Evolutionary conservation across 1,140 invertebrate genomes (phyloP), one percentile per base, ranked within the genome.

Genomic region (Conopomorpha cramerella): DNA sequence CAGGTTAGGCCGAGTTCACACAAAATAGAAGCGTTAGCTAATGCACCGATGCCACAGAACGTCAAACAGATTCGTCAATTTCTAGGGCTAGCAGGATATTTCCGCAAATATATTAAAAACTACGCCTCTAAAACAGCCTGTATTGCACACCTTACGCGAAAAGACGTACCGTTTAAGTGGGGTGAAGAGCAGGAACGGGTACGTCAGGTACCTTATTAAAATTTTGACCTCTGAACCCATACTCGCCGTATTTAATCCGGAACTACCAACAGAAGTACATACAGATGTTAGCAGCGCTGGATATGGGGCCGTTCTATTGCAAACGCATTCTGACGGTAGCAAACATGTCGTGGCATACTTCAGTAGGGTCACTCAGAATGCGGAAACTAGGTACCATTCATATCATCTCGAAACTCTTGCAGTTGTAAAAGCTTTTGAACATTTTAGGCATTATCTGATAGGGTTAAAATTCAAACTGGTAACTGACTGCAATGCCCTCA

Each of bases 401-500:
- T 58, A 41, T 32, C 55, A 65, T 38, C 35, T 62, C 11, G 55
- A 57, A 34, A 46, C 50, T 1, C 38, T 57, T 2, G 49, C 49
- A 1, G 50, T 64, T 6, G 33, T 62, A 15, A 26, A 34, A 13
- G 37, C 46, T 0, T 23, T 65, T 0, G 49, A 54, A 37, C 29
- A 37, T 11, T 67, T 63, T 18, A 43, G 55, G 18, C 35, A 51
- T n/a, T 60, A 54, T 23, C 23, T 64, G 16, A 6, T 62, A 10
- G 62, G 57, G 6, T 55, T 60, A 12, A 30, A 33, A n/a, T 74
- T 72, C 30, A 55, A 25, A 6, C 38, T 74, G 1, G 37, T 70
- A 11, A 66, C 57, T 0, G 66, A 67, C 41, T 73, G 62, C 29
- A 51, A 49, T 11, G 59, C 53, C 0, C 36, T 70, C 0, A 53